Conservation (phyloP, 2,797 vertebrate species). For the Danio kyathit region DNA sequence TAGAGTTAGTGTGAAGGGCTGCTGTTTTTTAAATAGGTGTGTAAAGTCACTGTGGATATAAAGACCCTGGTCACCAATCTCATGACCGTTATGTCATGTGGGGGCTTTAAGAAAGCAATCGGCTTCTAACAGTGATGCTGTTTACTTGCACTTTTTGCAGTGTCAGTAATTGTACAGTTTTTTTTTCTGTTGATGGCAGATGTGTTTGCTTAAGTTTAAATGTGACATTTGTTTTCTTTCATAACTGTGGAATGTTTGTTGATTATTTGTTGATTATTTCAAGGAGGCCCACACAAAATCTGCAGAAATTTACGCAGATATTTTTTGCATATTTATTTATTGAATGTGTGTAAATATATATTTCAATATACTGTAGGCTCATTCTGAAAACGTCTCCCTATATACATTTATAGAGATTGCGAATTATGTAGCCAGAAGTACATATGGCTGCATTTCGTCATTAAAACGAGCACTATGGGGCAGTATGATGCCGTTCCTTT, state of each 20-base stretch:
- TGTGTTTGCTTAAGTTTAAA: neutral
- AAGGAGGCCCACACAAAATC: no score
- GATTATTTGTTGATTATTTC: neutral
- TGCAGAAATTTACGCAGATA: no score
- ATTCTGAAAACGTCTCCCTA: no score
- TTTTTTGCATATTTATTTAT: no score
- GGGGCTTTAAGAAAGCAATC: slow-evolving; percentile 75
- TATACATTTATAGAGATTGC: no score
- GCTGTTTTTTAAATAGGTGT: slow-evolving; percentile 79
- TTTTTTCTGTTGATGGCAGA: neutral
- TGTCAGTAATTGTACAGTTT: neutral
- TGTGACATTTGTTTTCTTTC: neutral
- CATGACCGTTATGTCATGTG: slow-evolving; percentile 78
- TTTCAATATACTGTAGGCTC: no score
- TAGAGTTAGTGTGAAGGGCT: slow-evolving; percentile 81
- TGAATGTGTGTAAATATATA: no score
- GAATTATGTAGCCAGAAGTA: no score
- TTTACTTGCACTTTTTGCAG: slow-evolving; percentile 17
- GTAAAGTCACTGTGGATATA: slow-evolving; percentile 73
- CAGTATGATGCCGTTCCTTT: no score
- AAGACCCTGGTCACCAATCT: slow-evolving; percentile 65
- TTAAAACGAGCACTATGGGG: no score
- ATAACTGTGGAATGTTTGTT: neutral
- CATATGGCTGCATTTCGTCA: no score
- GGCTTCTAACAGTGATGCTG: slow-evolving; percentile 9